phyloP scores from a whole-genome alignment of 2,888 invertebrate genomes.

The Hirtodrosophila trivittata region DNA sequence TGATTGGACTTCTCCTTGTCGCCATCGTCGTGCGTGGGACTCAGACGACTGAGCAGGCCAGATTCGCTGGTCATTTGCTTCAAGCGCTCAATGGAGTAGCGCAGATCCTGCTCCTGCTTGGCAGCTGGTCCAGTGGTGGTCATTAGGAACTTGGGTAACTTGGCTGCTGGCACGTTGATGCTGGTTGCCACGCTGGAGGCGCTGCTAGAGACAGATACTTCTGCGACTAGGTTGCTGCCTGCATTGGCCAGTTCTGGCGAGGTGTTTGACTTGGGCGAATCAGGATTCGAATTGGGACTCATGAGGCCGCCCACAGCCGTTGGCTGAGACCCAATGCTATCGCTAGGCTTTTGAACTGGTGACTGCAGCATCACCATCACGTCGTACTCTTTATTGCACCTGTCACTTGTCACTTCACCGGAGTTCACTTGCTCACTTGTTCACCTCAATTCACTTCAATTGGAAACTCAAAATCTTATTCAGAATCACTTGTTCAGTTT shows the following conservation, averaged over 20 bases:
- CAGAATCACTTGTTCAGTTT: slow-evolving; percentile 17
- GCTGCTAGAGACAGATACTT: slow-evolving; percentile 20
- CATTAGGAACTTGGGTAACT: slow-evolving; percentile 79
- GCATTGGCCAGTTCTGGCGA: slow-evolving; percentile 71
- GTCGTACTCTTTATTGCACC: slow-evolving; percentile 6
- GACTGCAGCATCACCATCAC: slow-evolving; percentile 84
- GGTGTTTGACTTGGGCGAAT: slow-evolving; percentile 83
- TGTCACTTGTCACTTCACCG: slow-evolving; percentile 15
- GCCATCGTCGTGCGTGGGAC: slow-evolving; percentile 71
- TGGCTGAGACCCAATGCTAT: slow-evolving; percentile 58
- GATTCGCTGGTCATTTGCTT: slow-evolving; percentile 83
- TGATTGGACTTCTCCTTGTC: slow-evolving; percentile 65
- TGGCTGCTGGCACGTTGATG: slow-evolving; percentile 54
- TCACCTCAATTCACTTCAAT: slow-evolving; percentile 11
- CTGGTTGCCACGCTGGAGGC: slow-evolving; percentile 29
- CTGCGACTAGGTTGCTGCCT: slow-evolving; percentile 26
- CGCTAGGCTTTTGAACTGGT: slow-evolving; percentile 74
- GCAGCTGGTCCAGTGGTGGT: slow-evolving; percentile 48
- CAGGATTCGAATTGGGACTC: slow-evolving; percentile 83
- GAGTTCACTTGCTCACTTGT: slow-evolving; percentile 8
- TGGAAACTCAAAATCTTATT: slow-evolving; percentile 14
- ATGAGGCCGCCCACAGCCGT: slow-evolving; percentile 78
- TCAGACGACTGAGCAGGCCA: slow-evolving; percentile 80
- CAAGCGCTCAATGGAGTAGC: slow-evolving; percentile 82
- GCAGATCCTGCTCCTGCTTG: slow-evolving; percentile 74